phyloP scores from a whole-genome alignment of 2,888 invertebrate genomes.

The Drosophila affinis region DNA sequence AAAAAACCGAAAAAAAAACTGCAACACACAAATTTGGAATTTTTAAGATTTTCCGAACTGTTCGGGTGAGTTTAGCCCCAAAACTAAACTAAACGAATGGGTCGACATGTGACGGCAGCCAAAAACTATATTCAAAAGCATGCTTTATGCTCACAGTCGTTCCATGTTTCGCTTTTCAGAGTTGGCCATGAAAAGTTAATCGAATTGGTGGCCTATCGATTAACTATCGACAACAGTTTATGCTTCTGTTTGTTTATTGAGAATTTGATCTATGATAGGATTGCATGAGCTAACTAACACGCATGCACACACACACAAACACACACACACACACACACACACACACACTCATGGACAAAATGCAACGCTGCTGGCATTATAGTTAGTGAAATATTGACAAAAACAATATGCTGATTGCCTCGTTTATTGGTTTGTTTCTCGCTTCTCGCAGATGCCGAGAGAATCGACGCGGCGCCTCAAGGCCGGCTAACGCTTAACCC shows the following conservation, averaged over 20 bases:
- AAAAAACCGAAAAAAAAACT: background rate
- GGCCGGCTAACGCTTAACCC: conserved; percentile 15
- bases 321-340: background rate
- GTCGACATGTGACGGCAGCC: background rate
- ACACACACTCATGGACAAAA: background rate
- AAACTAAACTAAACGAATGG: conserved; percentile 9
- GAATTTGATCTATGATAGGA: too few species aligned
- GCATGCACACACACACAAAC: conserved; percentile 4
- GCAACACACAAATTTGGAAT: conserved; percentile 13
- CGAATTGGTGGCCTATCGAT: too few species aligned
- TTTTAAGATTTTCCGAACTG: conserved; percentile 18
- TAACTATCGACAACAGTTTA: too few species aligned
- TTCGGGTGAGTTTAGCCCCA: conserved; percentile 30
- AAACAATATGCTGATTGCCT: background rate
- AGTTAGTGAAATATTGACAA: background rate
- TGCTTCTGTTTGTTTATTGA: too few species aligned
- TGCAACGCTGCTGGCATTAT: conserved; percentile 34
- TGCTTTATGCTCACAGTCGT: background rate
- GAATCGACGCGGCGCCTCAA: background rate
- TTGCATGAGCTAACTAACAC: background rate
- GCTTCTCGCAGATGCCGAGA: conserved; percentile 34
- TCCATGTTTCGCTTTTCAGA: too few species aligned
- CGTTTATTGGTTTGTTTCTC: conserved; percentile 3
- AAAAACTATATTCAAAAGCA: accelerated
- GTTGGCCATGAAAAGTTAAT: too few species aligned